Evolutionary conservation across 2,113 vertebrate genomes (phyloP), one percentile per base, ranked within the genome.

Genomic region (Ovibos moschatus): DNA sequence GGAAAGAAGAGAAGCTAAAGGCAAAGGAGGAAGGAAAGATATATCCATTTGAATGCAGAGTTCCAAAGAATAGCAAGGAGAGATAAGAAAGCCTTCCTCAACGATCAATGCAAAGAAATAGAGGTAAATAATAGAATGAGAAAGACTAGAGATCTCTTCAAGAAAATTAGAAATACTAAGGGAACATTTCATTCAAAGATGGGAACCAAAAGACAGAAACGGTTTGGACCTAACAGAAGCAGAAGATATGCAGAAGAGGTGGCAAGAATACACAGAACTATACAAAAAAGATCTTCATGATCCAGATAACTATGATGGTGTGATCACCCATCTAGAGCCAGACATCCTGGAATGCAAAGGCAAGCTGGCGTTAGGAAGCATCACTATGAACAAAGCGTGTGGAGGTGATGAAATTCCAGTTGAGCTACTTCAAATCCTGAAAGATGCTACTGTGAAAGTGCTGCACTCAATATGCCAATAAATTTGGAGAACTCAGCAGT

Each of bases 361-460:
- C 10, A 71, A 71, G 67, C 0, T 1, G n/a, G 19, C 19, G 0
- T 71, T 23, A 71, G 67, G 67, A 36, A 71, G n/a, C 19, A 23
- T 36, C n/a, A 71, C 19, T 71, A 71, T 6, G 10, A 71, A 12
- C n/a, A 71, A 71, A 71, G 19, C 67, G 40, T 23, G 19, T 71
- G 67, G 67, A 71, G 5, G 67, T 71, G 19, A 40, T 23, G n/a
- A 19, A 71, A 71, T 23, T 36, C n/a, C n/a, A 71, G n/a, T 3
- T 11, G 19, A 71, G n/a, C 67, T 71, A 6, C 40, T 36, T 71
- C n/a, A 71, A 71, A 40, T 71, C n/a, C n/a, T 40, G 10, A 71
- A 71, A 40, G n/a, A 71, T 71, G 9, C 19, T 40, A 2, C n/a
- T 71, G n/a, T 71, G 19, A 40, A 71, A 71, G n/a, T 71, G n/a